These are phyloP conservation scores for Bombus waltoni DNA, from an alignment of 1,140 invertebrate species.

Conservation along the genomic window DNA sequence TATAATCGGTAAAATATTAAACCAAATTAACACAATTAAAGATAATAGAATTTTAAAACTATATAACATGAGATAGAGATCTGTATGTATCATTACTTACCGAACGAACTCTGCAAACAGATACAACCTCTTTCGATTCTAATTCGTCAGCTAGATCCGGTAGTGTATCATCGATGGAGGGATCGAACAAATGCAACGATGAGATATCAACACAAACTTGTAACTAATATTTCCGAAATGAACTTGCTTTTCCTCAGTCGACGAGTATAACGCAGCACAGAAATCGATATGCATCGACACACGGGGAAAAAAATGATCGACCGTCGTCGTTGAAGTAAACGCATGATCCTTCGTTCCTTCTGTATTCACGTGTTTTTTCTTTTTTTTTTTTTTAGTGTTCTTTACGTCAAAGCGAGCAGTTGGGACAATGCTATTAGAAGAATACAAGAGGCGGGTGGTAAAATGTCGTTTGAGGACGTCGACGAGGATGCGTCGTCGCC, in stretches of 20 bases:
- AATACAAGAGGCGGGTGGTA: constrained; percentile 42
- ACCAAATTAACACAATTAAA: not conserved
- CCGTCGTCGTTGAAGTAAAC: constrained; percentile 30
- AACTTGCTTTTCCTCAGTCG: not conserved
- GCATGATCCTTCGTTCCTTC: constrained; percentile 3
- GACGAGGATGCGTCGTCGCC: constrained; percentile 47
- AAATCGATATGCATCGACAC: not conserved
- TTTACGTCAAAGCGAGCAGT: constrained; percentile 59
- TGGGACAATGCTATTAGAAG: constrained; percentile 49
- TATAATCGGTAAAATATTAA: not conserved
- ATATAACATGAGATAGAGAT: not conserved
- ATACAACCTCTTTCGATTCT: not conserved
- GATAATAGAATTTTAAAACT: not conserved
- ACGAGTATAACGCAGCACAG: not conserved
- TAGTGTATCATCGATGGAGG: constrained; percentile 43
- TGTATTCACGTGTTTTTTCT: not conserved
- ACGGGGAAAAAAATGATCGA: not conserved
- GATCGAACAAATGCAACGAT: not conserved
- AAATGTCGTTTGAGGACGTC: constrained; percentile 43
- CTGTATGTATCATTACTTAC: constrained; percentile 5
- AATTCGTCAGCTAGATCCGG: not conserved
- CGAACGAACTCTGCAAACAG: constrained; percentile 1
- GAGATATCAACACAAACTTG: not conserved
- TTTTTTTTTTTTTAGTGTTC: not conserved
- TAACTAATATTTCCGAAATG: too few species aligned